Evolutionary conservation across 2,888 invertebrate species (phyloP).

Genomic region (Thecocarcelia acutangulata): DNA sequence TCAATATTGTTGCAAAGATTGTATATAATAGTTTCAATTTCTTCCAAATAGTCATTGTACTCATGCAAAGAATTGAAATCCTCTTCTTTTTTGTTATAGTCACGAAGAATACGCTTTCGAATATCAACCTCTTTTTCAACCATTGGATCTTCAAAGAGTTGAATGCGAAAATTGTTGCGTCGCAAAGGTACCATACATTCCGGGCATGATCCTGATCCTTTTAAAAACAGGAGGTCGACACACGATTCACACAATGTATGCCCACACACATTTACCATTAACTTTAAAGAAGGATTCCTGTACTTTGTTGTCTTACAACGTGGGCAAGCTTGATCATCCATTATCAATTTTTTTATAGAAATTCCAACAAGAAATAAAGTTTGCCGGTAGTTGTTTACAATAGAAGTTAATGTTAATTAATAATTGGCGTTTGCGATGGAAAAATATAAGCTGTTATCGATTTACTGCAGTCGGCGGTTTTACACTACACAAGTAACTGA

Average conservation of each 20-base stretch:
- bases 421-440: conserved; percentile 17
- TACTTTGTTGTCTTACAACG: conserved; percentile 98
- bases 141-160: conserved; percentile 96
- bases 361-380: neutral
- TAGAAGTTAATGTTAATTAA: conserved; percentile 11
- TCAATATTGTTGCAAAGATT: conserved; percentile 95
- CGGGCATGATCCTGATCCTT: conserved; percentile 97
- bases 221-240: conserved; percentile 96
- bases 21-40: conserved; percentile 94
- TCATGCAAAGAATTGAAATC: conserved; percentile 92
- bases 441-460: neutral
- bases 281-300: conserved; percentile 96
- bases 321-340: conserved; percentile 85
- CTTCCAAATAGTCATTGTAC: conserved; percentile 98
- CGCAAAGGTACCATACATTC: conserved; percentile 94
- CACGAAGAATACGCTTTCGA: conserved; percentile 91
- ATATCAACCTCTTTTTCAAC: conserved; percentile 99
- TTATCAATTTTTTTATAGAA: conserved; percentile 54
- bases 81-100: conserved; percentile 97
- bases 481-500: no score
- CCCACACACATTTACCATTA: conserved; percentile 99
- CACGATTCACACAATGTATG: conserved; percentile 99
- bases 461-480: neutral
- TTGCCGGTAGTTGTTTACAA: conserved; percentile 12
- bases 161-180: conserved; percentile 94